A percentile compares a stretch with the other conserved stretches of the same genome.
phyloP scores from a whole-genome alignment of 2,113 vertebrate genomes.

The Sinocyclocheilus maitianheensis region DNA sequence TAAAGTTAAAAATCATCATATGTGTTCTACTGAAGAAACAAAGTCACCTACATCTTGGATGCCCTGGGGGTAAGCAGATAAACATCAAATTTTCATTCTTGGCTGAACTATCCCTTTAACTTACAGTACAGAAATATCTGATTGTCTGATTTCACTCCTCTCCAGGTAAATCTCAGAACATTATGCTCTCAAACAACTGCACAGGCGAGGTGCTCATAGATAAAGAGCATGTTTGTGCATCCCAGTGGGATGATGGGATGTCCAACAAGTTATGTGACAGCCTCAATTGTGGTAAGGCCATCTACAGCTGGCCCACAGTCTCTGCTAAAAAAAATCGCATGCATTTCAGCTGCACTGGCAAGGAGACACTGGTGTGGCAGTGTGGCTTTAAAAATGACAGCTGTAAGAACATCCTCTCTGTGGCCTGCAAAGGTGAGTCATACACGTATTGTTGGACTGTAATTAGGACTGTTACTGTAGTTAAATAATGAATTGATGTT shows the following conservation, averaged over 20 bases:
- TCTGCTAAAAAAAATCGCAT: accelerated
- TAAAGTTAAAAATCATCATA: no score
- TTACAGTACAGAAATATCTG: background rate
- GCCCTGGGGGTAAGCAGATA: no score
- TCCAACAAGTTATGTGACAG: slow-evolving; percentile 57
- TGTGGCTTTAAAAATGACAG: slow-evolving; percentile 8
- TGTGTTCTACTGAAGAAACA: no score
- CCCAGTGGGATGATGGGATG: accelerated
- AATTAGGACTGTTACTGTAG: background rate
- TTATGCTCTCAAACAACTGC: background rate
- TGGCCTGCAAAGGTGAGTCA: slow-evolving; percentile 65
- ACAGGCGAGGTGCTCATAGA: slow-evolving; percentile 57
- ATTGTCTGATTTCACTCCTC: slow-evolving; percentile 2
- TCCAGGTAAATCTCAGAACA: background rate
- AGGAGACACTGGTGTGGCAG: slow-evolving; percentile 57
- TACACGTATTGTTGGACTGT: no score
- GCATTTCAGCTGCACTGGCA: slow-evolving; percentile 51
- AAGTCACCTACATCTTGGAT: no score
- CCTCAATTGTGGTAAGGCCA: background rate
- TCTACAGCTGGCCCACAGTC: background rate
- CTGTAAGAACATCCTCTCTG: background rate
- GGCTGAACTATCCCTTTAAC: no score
- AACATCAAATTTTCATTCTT: no score
- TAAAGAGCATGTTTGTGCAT: accelerated
- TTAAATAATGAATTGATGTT: background rate